Base-by-base conservation (phyloP, 2,888 invertebrate species). In the Limnephilus rhombicus region DNA sequence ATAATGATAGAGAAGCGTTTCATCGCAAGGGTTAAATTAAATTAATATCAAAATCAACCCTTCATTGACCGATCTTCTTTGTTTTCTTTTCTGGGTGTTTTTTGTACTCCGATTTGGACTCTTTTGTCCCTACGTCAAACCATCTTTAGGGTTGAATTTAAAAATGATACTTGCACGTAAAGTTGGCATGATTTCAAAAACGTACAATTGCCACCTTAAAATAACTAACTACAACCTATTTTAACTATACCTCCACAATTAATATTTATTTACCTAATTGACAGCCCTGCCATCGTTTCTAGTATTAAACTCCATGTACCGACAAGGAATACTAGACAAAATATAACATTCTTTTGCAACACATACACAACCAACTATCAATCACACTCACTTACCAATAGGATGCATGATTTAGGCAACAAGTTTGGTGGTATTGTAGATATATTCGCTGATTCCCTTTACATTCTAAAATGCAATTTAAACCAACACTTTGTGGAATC, bases 31-130 rank as follows among this genome's bases (percentile, higher is more conserved):
- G 91, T 91, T 92, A 92, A 93, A 92, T 93, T 93, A 92, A 93
- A 92, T 93, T 93, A 92, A 93, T 92, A 92, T 92, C 89, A 91
- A 81, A 92, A 93, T 92, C 92, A 93, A 91, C 93, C 93, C 93
- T 92, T 91, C 68, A 90, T 87, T 93, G 92, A 93, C 93, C 93
- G 90, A 31, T 49, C 45, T 29, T 34, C 49, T 31, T 90, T 82
- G 82, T 90, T 83, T 90, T 83, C 83, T 82, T 90, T 90, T 83
- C 82, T 83, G 34, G 29, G 49, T 49, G 29, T 81, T 90, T 90
- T 90, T 90, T 90, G 29, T 90, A 31, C 80, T 18, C 45, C 18
- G 81, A 82, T 49, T 83, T 90, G 18, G 31, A 83, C 53, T 34
- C 90, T 83, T 90, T 87, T 90, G 82, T 90, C 34, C 31, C 53